phyloP scores from a whole-genome alignment of 2,113 vertebrate genomes.

The Pionites leucogaster region DNA sequence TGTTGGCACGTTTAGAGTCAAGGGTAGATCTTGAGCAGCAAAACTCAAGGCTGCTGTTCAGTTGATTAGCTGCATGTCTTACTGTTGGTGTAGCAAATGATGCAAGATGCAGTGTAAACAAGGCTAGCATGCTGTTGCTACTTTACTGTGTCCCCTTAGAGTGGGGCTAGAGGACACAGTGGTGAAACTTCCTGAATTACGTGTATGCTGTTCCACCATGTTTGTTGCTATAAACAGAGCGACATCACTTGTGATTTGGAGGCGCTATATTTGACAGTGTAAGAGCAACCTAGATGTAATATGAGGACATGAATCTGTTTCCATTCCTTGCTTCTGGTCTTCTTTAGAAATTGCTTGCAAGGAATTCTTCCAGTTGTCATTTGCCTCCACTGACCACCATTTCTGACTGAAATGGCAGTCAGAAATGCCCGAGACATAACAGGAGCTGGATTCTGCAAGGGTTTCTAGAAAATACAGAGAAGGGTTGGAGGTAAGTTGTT shows the following conservation, averaged over 20 bases:
- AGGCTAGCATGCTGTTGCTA: neutral
- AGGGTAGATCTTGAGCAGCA: neutral
- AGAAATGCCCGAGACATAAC: neutral
- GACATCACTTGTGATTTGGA: neutral
- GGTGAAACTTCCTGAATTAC: neutral
- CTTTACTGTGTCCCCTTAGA: neutral
- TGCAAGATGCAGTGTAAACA: neutral
- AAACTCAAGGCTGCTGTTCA: neutral
- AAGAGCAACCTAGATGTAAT: neutral
- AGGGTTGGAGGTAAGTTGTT: neutral
- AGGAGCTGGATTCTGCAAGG: neutral
- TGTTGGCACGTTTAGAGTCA: neutral
- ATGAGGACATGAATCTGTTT: neutral
- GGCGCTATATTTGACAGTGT: neutral
- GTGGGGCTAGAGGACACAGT: neutral
- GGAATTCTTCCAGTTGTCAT: neutral
- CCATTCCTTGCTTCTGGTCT: neutral
- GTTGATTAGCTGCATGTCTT: neutral
- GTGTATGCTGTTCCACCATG: rapidly evolving
- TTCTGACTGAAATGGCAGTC: neutral
- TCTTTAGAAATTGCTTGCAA: neutral
- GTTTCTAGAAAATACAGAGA: neutral
- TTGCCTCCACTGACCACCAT: neutral
- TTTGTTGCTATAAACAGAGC: conserved; percentile 1
- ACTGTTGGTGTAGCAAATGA: neutral